phyloP scores from a whole-genome alignment of 1,140 invertebrate genomes.

The Zaprionus capensis region DNA sequence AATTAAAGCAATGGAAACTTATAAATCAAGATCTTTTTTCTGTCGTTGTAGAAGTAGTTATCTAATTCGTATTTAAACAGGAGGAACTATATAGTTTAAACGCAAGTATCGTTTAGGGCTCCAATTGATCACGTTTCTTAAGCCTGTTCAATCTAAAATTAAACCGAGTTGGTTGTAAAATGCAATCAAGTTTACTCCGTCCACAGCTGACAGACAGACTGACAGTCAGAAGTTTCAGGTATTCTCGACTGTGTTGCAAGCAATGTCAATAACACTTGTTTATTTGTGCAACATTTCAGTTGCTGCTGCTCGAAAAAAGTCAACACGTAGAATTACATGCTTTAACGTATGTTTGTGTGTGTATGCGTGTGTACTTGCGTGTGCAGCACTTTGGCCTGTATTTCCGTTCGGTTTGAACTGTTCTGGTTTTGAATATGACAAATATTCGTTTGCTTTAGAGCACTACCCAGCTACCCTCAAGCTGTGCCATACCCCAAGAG shows the following conservation, averaged over 20 bases:
- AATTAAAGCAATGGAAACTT: neutral
- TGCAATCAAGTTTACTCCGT: neutral
- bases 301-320: conserved; percentile 51
- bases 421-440: conserved; percentile 18
- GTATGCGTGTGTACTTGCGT: neutral
- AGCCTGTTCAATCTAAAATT: neutral
- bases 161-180: neutral
- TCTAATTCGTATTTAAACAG: too few relatives aligned
- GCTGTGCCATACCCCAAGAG: neutral
- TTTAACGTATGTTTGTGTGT: neutral
- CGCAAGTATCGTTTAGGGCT: too few relatives aligned
- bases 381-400: neutral
- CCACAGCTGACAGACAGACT: neutral
- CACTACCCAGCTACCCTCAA: neutral
- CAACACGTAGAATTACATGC: conserved; percentile 30
- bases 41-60: neutral
- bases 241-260: conserved; percentile 8
- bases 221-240: neutral
- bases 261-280: conserved; percentile 22
- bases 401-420: neutral
- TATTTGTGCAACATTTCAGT: conserved; percentile 25
- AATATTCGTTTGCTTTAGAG: neutral
- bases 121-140: neutral
- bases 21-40: neutral
- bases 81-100: too few relatives aligned